These are phyloP conservation scores for Oncorhynchus kisutch DNA, from an alignment of 2,113 vertebrate species.

Conservation along the genomic window DNA sequence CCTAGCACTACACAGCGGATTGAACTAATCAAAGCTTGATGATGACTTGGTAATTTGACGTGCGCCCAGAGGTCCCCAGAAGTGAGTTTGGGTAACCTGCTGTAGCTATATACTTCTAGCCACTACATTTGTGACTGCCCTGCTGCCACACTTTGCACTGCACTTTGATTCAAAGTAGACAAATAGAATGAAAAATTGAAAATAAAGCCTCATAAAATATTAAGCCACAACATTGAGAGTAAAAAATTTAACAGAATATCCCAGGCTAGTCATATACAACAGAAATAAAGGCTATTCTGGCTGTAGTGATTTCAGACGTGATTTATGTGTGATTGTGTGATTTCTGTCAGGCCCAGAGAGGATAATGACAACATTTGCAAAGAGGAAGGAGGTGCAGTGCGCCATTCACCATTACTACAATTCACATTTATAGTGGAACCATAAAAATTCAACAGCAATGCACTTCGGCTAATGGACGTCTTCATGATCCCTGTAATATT, in stretches of 20 bases:
- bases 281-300: neutral
- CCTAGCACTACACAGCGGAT: no score
- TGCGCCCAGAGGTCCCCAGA: no score
- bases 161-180: neutral
- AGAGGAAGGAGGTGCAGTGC: neutral
- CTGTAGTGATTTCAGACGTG: neutral
- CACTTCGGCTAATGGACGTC: conserved; percentile 34
- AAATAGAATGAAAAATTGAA: neutral
- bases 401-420: conserved; percentile 28
- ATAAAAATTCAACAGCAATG: conserved; percentile 38
- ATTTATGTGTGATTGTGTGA: no score
- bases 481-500: conserved; percentile 21
- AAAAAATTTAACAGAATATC: neutral
- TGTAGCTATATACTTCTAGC: neutral
- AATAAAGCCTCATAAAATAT: neutral
- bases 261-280: neutral
- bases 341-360: neutral
- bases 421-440: conserved; percentile 24
- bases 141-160: neutral
- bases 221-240: neutral
- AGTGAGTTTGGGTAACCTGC: no score
- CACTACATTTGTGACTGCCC: neutral
- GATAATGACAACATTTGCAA: neutral
- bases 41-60: no score
- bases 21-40: no score